Evolutionary conservation across 2,888 invertebrate species (phyloP), one percentile per base, ranked within the genome.

Genomic region (Morpho achilles): DNA sequence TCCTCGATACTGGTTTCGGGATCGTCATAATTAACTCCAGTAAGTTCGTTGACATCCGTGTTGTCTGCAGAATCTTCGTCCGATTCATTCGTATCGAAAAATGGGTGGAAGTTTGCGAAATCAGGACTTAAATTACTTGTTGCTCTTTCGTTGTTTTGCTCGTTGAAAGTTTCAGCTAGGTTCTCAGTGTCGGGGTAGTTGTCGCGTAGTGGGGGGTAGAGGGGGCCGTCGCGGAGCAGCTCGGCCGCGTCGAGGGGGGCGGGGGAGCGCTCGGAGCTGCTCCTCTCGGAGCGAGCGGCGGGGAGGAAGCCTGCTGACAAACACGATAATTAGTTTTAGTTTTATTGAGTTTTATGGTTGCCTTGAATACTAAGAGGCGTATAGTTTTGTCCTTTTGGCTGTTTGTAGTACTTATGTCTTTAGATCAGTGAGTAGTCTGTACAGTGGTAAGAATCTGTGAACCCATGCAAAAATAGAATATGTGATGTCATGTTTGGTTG

Each of bases 181-280:
- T 59, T 53, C 22, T 63, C 62, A 3, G 60, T 56, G 43, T 58
- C 57, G 45, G 66, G 58, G 48, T 63, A 61, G 57, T 65, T 60
- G 61, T 71, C 62, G 55, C 74, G 75, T 54, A 83, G 77, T 50
- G 79, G 73, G 32, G 82, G 81, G 63, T 82, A 82, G 58, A 81
- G 79, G 7, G 84, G 84, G 3, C 77, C 84, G 57, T 83, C 84
- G 7, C 82, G 80, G 58, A 84, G 73, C 3, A 85, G 75, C 60
- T 83, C 86, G 0, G 78, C 78, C n/a, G 76, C 79, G 62, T 79
- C 82, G 3, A 71, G 74, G 50, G 68, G 71, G 54, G 67, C 71
- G 42, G 71, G 69, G 52, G 77, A 69, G 51, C 75, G 76, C 63
- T 79, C 78, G n/a, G 82, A 80, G 65, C 80, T 81, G 69, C 78